Evolutionary conservation across 2,113 vertebrate genomes (phyloP).

Genomic region (Aptenodytes forsteri): DNA sequence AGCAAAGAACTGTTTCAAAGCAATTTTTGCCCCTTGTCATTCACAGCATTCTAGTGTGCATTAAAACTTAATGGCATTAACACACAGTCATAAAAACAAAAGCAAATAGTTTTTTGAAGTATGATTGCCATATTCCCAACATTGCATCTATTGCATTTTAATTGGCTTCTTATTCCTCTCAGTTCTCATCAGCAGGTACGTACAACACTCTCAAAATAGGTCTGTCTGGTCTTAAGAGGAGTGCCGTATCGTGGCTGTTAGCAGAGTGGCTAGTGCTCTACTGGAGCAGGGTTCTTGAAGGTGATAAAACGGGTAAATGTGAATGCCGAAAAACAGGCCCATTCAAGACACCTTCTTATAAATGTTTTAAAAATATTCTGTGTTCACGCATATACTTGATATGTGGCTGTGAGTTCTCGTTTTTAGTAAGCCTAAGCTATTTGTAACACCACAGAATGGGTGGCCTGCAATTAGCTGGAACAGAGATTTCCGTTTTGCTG

Average conservation of each 20-base stretch:
- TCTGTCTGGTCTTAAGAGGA: neutral
- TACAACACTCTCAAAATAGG: neutral
- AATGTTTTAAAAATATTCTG: neutral
- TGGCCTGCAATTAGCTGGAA: neutral
- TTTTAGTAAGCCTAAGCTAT: neutral
- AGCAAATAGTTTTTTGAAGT: neutral
- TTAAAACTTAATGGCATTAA: neutral
- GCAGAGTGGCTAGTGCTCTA: neutral
- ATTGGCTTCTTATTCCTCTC: neutral
- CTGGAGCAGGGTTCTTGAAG: neutral
- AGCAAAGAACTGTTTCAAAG: neutral
- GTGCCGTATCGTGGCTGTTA: neutral
- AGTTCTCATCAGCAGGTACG: neutral
- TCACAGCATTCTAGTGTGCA: neutral
- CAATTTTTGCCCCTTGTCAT: neutral
- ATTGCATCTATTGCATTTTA: neutral
- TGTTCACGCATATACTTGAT: neutral
- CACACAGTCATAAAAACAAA: neutral
- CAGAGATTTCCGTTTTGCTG: neutral
- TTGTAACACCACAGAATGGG: fast-evolving
- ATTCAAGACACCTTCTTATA: neutral
- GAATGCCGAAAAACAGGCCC: neutral
- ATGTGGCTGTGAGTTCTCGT: neutral
- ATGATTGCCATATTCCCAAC: neutral
- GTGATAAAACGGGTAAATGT: neutral